Conservation (phyloP, 2,888 invertebrate species). For the Eurois occulta region DNA sequence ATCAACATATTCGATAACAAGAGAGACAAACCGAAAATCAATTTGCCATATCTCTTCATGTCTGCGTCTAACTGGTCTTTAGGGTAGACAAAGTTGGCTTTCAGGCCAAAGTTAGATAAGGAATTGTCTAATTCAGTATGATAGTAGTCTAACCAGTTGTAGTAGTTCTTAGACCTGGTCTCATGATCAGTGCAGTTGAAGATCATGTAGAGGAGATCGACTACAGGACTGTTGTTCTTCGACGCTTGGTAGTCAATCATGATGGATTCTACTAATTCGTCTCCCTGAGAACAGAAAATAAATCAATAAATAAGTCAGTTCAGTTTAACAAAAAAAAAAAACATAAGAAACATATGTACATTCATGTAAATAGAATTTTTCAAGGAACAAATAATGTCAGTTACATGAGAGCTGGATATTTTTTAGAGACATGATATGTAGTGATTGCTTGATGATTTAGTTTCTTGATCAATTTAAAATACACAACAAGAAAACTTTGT, state of each 20-base stretch:
- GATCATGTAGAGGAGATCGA: conserved; percentile 71
- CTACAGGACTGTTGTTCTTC: conserved; percentile 65
- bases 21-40: conserved; percentile 56
- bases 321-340: background rate
- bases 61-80: conserved; percentile 68
- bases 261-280: conserved; percentile 61
- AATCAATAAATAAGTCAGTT: background rate
- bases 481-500: background rate
- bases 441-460: background rate
- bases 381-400: background rate
- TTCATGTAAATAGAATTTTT: background rate
- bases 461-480: background rate
- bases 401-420: background rate
- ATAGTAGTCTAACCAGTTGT: conserved; percentile 72
- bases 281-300: conserved; percentile 61
- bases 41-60: conserved; percentile 65
- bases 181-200: conserved; percentile 72
- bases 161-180: conserved; percentile 66
- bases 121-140: conserved; percentile 66
- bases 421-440: background rate
- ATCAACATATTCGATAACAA: conserved; percentile 56
- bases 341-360: background rate
- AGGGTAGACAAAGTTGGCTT: conserved; percentile 64
- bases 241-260: conserved; percentile 76
- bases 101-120: conserved; percentile 64